Evolutionary conservation across 2,113 vertebrate species (phyloP), one percentile per base, ranked within the genome.

Genomic region (Fulmarus glacialis): DNA sequence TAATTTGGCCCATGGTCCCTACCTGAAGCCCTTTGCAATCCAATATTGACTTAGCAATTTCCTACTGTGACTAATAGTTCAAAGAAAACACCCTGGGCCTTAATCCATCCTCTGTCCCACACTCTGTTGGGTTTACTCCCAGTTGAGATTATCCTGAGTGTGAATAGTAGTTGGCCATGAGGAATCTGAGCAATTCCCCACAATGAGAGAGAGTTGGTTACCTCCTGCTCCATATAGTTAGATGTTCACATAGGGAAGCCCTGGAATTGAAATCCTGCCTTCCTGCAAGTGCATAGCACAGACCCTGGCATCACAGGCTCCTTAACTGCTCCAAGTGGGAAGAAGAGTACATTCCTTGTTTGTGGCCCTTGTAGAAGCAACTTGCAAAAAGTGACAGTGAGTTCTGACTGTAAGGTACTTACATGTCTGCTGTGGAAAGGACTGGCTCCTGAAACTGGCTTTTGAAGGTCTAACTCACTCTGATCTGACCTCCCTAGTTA

Each of bases 401-500:
- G 6, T 40, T 93, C 64, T 48, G 55, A 48, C 7, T 78, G 17
- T 42, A 56, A 29, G 22, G 30, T 59, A 59, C 27, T 72, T 73
- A 27, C 4, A 9, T 17, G 17, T 72, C 68, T 68, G 47, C 52
- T 11, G 2, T 45, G 52, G 77, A 72, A 63, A 87, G 36, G 26
- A 48, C 36, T 84, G 48, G 22, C 21, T 77, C 22, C 45, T 87
- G 87, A 91, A 96, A 80, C 34, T 66, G 62, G 40, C 45, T 80
- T 94, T 92, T 83, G 87, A 93, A 95, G 77, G 52, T 79, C 78
- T 94, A 52, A 66, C 48, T 91, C 29, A 4, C 58, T 94, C 48
- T 91, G 45, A 77, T 72, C 45, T 97, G 91, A 92, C 70, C 95
- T 96, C 96, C 81, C 81, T 73, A 50, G 56, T 71, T 91, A 91